Percentiles rank a stretch among this genome's conserved stretches.
Evolutionary conservation across 2,113 vertebrate genomes (phyloP).

Genomic region (Sciurus niger): DNA sequence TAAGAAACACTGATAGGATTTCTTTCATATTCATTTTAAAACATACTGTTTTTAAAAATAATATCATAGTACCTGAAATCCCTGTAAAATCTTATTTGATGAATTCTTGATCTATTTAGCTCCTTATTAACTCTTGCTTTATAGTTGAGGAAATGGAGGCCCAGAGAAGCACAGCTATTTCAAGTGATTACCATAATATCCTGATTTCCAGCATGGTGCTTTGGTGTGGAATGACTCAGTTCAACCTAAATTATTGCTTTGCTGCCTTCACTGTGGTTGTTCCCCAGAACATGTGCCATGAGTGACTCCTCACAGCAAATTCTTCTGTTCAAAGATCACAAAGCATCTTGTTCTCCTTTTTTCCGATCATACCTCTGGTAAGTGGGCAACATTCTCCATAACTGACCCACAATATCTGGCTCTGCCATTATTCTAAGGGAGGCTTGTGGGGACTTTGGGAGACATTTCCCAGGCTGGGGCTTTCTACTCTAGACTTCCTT

Average conservation of each 20-base stretch:
- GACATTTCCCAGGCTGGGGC: not conserved
- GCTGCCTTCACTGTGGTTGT: not conserved
- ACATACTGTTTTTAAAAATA: slow-evolving; percentile 11
- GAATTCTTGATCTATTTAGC: not conserved
- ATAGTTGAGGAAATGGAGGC: slow-evolving; percentile 7
- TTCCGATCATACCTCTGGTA: not conserved
- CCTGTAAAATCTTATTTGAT: not conserved
- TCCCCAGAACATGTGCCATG: not conserved
- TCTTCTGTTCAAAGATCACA: not conserved
- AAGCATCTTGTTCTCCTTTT: not conserved
- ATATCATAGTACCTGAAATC: not conserved
- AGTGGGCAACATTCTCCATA: not conserved
- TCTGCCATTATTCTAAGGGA: not conserved
- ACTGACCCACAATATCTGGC: no score
- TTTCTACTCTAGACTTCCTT: not conserved
- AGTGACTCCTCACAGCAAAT: not conserved
- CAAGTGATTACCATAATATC: not conserved
- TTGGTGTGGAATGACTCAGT: not conserved
- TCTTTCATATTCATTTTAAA: slow-evolving; percentile 10
- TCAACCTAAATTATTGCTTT: not conserved
- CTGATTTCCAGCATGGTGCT: not conserved
- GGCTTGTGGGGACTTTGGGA: not conserved
- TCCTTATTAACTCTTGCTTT: not conserved
- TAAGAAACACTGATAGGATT: not conserved
- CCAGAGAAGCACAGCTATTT: slow-evolving; percentile 7